Evolutionary conservation across 2,113 vertebrate genomes (phyloP).

Genomic region (Tragelaphus scriptus): DNA sequence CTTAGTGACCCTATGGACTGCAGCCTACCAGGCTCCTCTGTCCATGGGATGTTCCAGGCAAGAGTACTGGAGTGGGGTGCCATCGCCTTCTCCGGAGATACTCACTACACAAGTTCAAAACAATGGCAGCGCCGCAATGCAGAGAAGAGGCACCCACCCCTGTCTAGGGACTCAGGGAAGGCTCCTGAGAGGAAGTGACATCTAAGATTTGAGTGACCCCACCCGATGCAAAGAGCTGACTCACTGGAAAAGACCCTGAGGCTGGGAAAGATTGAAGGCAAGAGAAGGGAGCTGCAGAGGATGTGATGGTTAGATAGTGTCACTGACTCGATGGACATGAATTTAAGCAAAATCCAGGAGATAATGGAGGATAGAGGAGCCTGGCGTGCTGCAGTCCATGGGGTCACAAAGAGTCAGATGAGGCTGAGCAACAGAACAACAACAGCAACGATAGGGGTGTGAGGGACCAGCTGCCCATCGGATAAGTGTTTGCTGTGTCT

Average conservation of each 20-base stretch:
- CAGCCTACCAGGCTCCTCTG: too few relatives aligned
- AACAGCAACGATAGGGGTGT: too few relatives aligned
- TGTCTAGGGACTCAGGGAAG: fast-evolving
- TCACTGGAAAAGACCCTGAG: neutral
- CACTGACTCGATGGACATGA: neutral
- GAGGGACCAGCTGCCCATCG: neutral
- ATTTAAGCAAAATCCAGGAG: neutral
- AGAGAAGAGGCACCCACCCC: neutral
- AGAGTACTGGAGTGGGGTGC: too few relatives aligned
- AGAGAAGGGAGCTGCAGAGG: neutral
- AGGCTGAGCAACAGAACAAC: too few relatives aligned
- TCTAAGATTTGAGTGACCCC: too few relatives aligned
- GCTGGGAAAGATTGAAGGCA: neutral
- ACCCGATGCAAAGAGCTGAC: neutral
- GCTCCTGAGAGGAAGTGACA: neutral
- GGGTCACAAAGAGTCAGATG: too few relatives aligned
- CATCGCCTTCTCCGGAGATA: neutral
- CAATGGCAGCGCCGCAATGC: neutral
- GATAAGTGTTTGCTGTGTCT: fast-evolving
- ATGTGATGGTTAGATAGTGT: neutral
- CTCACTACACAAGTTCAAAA: neutral
- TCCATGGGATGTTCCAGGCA: too few relatives aligned
- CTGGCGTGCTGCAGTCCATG: too few relatives aligned
- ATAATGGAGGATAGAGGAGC: too few relatives aligned
- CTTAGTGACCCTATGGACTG: too few relatives aligned